Base-by-base conservation (phyloP, 2,888 invertebrate genomes). In the Terebella lapidaria region DNA sequence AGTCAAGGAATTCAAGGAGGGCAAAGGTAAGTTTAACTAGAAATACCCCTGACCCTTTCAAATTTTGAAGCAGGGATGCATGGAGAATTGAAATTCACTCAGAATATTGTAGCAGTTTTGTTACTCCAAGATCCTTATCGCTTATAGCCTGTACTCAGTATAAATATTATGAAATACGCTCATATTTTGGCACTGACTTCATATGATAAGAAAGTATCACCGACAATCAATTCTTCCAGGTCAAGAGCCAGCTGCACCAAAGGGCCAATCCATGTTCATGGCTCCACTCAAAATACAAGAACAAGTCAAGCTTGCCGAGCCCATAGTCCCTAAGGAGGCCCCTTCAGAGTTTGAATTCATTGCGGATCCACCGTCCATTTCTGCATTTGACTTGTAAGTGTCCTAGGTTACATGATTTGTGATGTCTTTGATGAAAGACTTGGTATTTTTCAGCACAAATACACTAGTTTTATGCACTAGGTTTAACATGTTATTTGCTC, bases 281-380 rank as follows among this genome's bases (percentile, higher is more conserved):
- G 54, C 49, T 42, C 59, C 61, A 10, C 26, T 18, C 15, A 29
- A 5, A 28, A 35, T 55, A 24, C 55, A 58, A 18, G 57, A 61
- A 46, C 53, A 52, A 22, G 46, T 49, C 18, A 61, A 65, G 42
- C 47, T 78, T 25, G 68, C 71, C 1, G 79, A 79, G 56, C 71
- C 73, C 2, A 72, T 80, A 28, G 69, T 78, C 1, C 79, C 79
- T 2, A 79, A 79, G 58, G 80, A 81, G 27, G 78, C 81, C 0
- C 81, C 81, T 4, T 70, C 80, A 27, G 81, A 81, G 67, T 80
- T 74, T 73, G 81, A 81, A 67, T 81, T 80, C 61, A 74, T 81
- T 18, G 94, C 94, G 5, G 99, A 99, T 83, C 96, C 99, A 0
- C 95, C 97, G 0, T 96, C 96, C 1, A 97, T 99, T 72, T 97